Evolutionary conservation across 2,113 vertebrate genomes (phyloP).

Genomic region (Sceloporus tristichus): DNA sequence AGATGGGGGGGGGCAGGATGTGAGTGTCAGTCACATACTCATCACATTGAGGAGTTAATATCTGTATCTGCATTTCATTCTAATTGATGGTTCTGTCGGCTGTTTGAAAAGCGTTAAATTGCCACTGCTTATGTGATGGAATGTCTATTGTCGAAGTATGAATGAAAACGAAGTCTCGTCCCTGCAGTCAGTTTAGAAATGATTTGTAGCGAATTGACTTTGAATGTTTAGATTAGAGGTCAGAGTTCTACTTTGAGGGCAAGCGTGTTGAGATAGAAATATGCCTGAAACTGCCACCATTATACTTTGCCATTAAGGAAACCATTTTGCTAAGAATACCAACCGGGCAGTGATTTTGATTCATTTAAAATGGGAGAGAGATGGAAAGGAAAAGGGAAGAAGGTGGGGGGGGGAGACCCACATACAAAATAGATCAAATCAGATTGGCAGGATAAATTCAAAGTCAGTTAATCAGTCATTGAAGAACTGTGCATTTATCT

Average conservation of each 20-base stretch:
- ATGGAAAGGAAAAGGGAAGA: not conserved
- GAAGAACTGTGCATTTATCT: constrained; percentile 69
- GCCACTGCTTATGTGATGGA: constrained; percentile 74
- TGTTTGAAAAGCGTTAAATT: constrained; percentile 82
- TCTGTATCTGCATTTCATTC: constrained; percentile 73
- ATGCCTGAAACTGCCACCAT: constrained; percentile 47
- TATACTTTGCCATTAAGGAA: constrained; percentile 51
- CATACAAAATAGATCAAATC: constrained; percentile 60
- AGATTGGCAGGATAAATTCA: constrained; percentile 59
- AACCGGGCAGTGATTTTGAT: constrained; percentile 49
- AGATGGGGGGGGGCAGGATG: constrained; percentile 43
- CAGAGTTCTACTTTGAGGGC: constrained; percentile 75
- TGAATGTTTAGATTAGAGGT: constrained; percentile 76
- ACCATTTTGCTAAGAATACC: constrained; percentile 60
- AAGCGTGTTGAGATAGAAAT: constrained; percentile 39
- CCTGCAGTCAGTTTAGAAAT: constrained; percentile 66
- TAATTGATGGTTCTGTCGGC: constrained; percentile 78
- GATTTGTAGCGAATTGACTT: constrained; percentile 76
- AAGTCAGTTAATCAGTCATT: constrained; percentile 72
- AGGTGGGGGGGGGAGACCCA: not conserved
- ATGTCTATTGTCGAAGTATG: constrained; percentile 72
- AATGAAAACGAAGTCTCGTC: constrained; percentile 60
- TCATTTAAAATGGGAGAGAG: constrained; percentile 64
- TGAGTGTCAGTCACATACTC: constrained; percentile 63
- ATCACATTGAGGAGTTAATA: constrained; percentile 72